phyloP scores from a whole-genome alignment of 2,797 vertebrate species.

The Microtus agrestis region DNA sequence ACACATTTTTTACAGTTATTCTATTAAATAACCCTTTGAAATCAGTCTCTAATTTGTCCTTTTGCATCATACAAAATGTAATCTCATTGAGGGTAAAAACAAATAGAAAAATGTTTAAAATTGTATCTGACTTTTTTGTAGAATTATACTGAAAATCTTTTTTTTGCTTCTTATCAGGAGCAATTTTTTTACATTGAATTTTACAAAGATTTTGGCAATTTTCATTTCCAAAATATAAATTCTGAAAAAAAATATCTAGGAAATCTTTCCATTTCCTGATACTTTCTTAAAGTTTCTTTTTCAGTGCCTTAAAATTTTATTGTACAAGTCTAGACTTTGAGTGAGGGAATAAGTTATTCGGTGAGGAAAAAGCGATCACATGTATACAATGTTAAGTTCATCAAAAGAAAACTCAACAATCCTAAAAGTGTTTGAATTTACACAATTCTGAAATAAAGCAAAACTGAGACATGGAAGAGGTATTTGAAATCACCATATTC shows the following conservation, averaged over 20 bases:
- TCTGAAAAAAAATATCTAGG: too few species aligned
- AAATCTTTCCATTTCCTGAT: too few species aligned
- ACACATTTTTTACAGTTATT: neutral
- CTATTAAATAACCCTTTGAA: neutral
- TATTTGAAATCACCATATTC: too few species aligned
- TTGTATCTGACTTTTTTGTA: neutral
- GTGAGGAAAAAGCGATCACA: neutral
- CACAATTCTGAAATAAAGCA: neutral
- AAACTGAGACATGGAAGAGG: too few species aligned
- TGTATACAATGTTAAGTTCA: neutral
- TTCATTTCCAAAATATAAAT: too few species aligned
- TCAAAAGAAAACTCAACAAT: neutral
- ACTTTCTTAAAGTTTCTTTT: too few species aligned
- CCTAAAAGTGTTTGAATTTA: neutral
- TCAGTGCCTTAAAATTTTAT: too few species aligned
- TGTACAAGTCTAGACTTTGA: neutral
- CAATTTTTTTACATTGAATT: too few species aligned
- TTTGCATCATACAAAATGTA: neutral
- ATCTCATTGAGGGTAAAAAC: neutral
- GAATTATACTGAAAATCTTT: too few species aligned
- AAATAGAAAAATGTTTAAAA: neutral
- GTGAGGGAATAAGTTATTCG: neutral
- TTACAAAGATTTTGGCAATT: too few species aligned
- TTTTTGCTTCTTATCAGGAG: too few species aligned
- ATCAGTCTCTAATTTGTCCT: neutral